phyloP scores from a whole-genome alignment of 2,888 invertebrate species.

The Cataglyphis livida region DNA sequence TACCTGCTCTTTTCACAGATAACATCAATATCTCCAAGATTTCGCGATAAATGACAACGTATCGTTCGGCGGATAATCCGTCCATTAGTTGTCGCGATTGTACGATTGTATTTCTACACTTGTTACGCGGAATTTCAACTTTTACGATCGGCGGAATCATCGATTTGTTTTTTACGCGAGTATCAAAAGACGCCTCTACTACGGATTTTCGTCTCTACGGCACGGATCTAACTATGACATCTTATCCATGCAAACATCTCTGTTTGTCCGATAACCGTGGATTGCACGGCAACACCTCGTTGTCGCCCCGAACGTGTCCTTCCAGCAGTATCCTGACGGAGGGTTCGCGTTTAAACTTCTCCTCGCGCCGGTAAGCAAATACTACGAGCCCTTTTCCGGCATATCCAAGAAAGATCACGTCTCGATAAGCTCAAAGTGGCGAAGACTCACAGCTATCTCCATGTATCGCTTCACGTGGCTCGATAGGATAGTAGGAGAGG shows the following conservation, averaged over 20 bases:
- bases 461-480: constrained; percentile 21
- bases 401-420: constrained; percentile 43
- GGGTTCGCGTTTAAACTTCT: constrained; percentile 42
- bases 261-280: constrained; percentile 67
- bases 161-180: neutral
- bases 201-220: constrained; percentile 13
- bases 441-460: constrained; percentile 33
- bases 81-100: neutral
- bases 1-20: constrained; percentile 39
- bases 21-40: constrained; percentile 8
- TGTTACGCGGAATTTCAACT: neutral
- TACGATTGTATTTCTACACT: constrained; percentile 2
- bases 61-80: neutral
- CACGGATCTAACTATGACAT: constrained; percentile 35
- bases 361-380: constrained; percentile 39
- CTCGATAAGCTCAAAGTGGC: constrained; percentile 30
- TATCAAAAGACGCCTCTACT: neutral
- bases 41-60: constrained; percentile 18
- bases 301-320: constrained; percentile 49
- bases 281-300: constrained; percentile 50
- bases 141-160: neutral
- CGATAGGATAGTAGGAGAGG: neutral
- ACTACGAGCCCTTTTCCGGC: constrained; percentile 34
- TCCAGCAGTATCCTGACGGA: constrained; percentile 10
- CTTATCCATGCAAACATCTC: constrained; percentile 65